A percentile compares a stretch with the other conserved stretches of the same genome.
phyloP scores from a whole-genome alignment of 2,888 invertebrate species.

The Disparrhopalites patrizii region DNA sequence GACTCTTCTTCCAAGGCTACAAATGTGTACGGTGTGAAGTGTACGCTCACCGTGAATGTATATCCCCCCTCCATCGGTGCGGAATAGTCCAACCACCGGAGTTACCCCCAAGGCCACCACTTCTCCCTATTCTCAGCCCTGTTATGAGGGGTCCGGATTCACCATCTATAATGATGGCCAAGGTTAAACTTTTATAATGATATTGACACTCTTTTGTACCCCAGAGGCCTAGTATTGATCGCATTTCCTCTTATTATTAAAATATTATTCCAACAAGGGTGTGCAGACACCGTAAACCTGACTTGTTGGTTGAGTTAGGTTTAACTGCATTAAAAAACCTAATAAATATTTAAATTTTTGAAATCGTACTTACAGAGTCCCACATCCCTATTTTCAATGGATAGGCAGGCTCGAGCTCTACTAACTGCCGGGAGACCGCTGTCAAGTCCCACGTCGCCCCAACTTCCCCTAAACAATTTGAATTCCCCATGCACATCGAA shows the following conservation, averaged over 20 bases:
- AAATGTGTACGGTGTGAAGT: slow-evolving; percentile 75
- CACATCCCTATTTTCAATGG: slow-evolving; percentile 3
- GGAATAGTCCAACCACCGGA: slow-evolving; percentile 60
- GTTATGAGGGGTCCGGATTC: slow-evolving; percentile 16
- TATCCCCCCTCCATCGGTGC: slow-evolving; percentile 72
- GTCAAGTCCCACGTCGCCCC: slow-evolving; percentile 38
- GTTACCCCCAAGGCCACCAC: slow-evolving; percentile 56
- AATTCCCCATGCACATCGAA: slow-evolving; percentile 45
- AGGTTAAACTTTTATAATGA: no score
- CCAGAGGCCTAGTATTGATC: no score
- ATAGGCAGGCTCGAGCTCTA: not conserved
- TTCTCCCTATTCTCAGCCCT: slow-evolving; percentile 19
- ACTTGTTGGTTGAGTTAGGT: no score
- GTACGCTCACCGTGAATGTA: slow-evolving; percentile 85
- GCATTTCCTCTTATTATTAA: no score
- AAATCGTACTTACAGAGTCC: slow-evolving; percentile 18
- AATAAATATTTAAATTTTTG: no score
- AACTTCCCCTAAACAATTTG: slow-evolving; percentile 42
- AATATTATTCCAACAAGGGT: no score
- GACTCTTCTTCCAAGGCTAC: slow-evolving; percentile 67
- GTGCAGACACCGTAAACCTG: no score
- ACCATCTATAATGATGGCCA: slow-evolving; percentile 7
- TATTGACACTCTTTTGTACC: no score
- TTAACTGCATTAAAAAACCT: no score
- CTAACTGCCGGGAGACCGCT: slow-evolving; percentile 24